Percentiles rank a stretch among this genome's conserved stretches.
phyloP scores from a whole-genome alignment of 2,797 vertebrate species.

The Clarias platycephalus region DNA sequence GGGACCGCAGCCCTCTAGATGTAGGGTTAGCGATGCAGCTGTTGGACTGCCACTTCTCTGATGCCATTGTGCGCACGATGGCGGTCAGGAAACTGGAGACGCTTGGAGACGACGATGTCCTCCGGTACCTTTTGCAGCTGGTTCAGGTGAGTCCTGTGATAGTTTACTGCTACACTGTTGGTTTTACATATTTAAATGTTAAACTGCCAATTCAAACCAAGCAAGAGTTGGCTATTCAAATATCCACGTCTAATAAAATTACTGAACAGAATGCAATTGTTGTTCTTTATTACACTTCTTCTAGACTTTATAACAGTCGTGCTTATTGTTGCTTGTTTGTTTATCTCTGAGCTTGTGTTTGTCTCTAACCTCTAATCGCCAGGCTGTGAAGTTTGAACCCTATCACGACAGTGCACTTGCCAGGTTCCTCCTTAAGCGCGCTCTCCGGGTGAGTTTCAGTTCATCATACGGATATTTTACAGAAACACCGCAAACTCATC shows the following conservation, averaged over 20 bases:
- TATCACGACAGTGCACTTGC: slow-evolving; percentile 96
- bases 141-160: slow-evolving; percentile 83
- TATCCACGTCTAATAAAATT: not conserved
- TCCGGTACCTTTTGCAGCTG: slow-evolving; percentile 93
- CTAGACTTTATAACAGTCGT: not conserved
- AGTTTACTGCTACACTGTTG: not conserved
- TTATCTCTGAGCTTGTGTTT: not conserved
- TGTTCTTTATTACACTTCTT: not conserved
- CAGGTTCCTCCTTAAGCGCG: slow-evolving; percentile 91
- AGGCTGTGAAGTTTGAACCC: slow-evolving; percentile 98
- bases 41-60: slow-evolving; percentile 94
- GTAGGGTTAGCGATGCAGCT: slow-evolving; percentile 96
- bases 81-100: slow-evolving; percentile 95
- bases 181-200: slow-evolving; percentile 9
- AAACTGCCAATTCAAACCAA: not conserved
- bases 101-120: slow-evolving; percentile 90
- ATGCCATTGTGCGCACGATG: slow-evolving; percentile 92
- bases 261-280: not conserved
- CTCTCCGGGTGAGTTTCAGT: slow-evolving; percentile 82
- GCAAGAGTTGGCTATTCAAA: not conserved
- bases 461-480: not conserved
- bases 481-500: not conserved
- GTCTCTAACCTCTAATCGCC: slow-evolving; percentile 8
- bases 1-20: slow-evolving; percentile 90
- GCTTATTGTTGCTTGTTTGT: not conserved